Percentiles rank a stretch among this genome's conserved stretches.
Conservation (phyloP, 2,113 vertebrate genomes). For the Charina bottae region DNA sequence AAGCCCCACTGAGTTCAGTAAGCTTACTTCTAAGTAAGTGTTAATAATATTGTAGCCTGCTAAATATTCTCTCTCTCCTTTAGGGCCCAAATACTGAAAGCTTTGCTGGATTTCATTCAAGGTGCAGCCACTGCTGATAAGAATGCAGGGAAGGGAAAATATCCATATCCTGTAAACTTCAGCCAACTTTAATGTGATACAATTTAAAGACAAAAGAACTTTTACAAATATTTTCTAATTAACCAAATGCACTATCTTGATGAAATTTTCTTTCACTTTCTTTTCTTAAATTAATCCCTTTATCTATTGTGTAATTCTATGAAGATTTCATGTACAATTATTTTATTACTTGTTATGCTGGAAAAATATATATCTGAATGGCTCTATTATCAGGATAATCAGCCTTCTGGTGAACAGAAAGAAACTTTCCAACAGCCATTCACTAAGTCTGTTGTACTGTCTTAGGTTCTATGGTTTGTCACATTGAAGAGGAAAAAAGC, state of each 20-base stretch:
- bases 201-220: constrained; percentile 43
- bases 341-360: constrained; percentile 67
- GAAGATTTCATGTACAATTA: constrained; percentile 63
- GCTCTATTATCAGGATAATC: constrained; percentile 68
- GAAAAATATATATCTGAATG: constrained; percentile 70
- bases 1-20: background rate
- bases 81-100: constrained; percentile 37
- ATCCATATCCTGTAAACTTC: background rate
- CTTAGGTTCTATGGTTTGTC: constrained; percentile 61
- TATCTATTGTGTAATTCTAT: constrained; percentile 56
- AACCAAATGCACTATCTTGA: constrained; percentile 46
- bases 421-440: constrained; percentile 66
- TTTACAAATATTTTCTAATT: constrained; percentile 67
- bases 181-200: background rate
- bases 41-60: background rate
- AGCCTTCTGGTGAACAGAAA: constrained; percentile 67
- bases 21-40: background rate
- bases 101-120: constrained; percentile 27
- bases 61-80: constrained; percentile 15
- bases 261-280: constrained; percentile 48
- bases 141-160: background rate
- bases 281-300: constrained; percentile 39
- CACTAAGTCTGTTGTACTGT: constrained; percentile 61
- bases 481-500: constrained; percentile 33
- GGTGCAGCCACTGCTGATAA: background rate